Evolutionary conservation across 2,888 invertebrate species (phyloP), one percentile per base, ranked within the genome.

Genomic region (Drosophila eohydei): DNA sequence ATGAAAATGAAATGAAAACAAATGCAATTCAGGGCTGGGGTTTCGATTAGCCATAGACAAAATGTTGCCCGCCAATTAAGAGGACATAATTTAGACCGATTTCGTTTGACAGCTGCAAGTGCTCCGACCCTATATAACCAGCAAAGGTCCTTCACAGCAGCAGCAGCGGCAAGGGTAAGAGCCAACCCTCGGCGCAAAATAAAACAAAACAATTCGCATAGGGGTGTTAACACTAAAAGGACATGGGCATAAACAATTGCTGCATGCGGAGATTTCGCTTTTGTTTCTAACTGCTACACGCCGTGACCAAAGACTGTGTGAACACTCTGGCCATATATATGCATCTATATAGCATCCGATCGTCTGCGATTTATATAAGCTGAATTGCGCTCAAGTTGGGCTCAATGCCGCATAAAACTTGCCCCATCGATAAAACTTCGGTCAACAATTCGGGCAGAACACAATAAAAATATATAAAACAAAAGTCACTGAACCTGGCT

Each of bases 151-250:
- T 74, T 54, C 54, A 71, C 34, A 58, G 21, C 11, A 21, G 21
- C 34, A 58, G 21, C 11, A 21, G 21, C 21, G 57, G 56, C 71
- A 70, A 63, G 77, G 58, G 75, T 51, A 55, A 72, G 65, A 55
- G 44, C 83, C 81, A 74, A 83, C 73, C 80, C 88, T 63, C 51
- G 30, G 43, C 41, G 30, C 9, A 21, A 28, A 30, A 34, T 8
- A 56, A 41, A 30, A 32, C 50, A 11, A 16, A 16, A 14, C 52
- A 34, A 34, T 57, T 68, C 51, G 46, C 68, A 57, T 57, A 80
- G 77, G 83, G 81, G 81, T 77, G 90, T 83, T 82, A 90, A 90
- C 89, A 85, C 70, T 88, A 89, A 89, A 90, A 79, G 88, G 80
- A 67, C 81, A 80, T 71, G 81, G 68, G 66, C 86, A 78, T 59